Base-by-base conservation (phyloP, 2,888 invertebrate species). In the Macaria liturata region DNA sequence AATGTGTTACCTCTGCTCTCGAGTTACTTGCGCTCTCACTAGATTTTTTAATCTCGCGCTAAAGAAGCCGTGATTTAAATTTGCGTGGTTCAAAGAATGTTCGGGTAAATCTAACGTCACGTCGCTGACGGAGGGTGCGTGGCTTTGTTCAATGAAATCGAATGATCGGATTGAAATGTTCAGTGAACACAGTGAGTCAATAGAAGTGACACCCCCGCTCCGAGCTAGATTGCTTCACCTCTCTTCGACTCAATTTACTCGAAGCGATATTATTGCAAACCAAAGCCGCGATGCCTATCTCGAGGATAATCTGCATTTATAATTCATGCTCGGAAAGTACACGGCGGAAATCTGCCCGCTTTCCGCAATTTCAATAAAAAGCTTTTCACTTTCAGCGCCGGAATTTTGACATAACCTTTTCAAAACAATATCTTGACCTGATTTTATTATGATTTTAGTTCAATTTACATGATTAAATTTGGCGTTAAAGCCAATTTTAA, bases 141-240 rank as follows among this genome's bases (percentile, higher is more conserved):
- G 66, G 65, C 70, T 71, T 71, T 76, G 78, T 69, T 77, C 78
- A 79, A 60, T 80, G 75, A 75, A 69, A 73, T 67, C 63, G 75
- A 78, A 80, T 76, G 75, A 80, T 79, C 72, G 71, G 59, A 66
- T 64, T 73, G 79, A 78, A 80, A 70, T 80, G 79, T 73, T 80
- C 81, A 81, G 59, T 77, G 81, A 77, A 55, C 75, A 74, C 60
- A 57, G 57, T 68, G 69, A 75, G 63, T 74, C 70, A 69, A 65
- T 65, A 67, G 69, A 69, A 68, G 65, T 60, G 76, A 75, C 76
- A 69, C 69, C 68, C 62, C 60, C 59, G 66, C 66, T 64, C 61
- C 64, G 32, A 57, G 65, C 64, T 67, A 67, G 67, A 72, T 71
- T 70, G 68, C 63, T 70, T 62, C 54, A 59, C 62, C 65, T 68